phyloP scores from a whole-genome alignment of 2,113 vertebrate species.

The Antennarius striatus region DNA sequence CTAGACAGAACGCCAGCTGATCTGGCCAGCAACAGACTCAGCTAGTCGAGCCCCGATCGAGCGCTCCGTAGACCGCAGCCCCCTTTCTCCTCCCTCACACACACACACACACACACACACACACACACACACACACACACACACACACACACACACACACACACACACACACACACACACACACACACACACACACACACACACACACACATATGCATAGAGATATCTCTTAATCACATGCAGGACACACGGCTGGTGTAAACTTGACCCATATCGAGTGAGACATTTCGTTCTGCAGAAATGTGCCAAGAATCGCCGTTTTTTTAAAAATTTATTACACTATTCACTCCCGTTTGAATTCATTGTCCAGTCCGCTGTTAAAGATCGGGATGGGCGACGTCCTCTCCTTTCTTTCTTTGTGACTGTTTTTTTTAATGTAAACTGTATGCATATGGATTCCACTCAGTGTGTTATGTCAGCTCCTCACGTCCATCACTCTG shows the following conservation, averaged over 20 bases:
- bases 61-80: slow-evolving; percentile 43
- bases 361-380: no score
- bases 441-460: no score
- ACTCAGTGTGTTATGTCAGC: not conserved
- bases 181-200: slow-evolving; percentile 3
- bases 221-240: slow-evolving; percentile 10
- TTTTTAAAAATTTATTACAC: no score
- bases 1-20: slow-evolving; percentile 83
- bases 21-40: slow-evolving; percentile 89
- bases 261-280: slow-evolving; percentile 15
- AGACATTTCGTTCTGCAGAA: no score
- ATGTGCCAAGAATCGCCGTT: no score
- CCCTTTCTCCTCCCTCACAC: slow-evolving; percentile 4
- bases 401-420: slow-evolving; percentile 1
- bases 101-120: slow-evolving; percentile 1
- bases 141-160: not conserved
- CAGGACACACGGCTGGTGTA: slow-evolving; percentile 4
- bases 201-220: not conserved
- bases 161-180: slow-evolving; percentile 3
- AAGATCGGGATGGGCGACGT: no score
- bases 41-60: slow-evolving; percentile 81
- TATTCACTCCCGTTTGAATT: no score
- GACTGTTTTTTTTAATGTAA: no score
- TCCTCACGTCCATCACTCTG: not conserved
- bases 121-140: no score